Base-by-base conservation (phyloP, 1,140 invertebrate species). In the Lasaia peninsularis region DNA sequence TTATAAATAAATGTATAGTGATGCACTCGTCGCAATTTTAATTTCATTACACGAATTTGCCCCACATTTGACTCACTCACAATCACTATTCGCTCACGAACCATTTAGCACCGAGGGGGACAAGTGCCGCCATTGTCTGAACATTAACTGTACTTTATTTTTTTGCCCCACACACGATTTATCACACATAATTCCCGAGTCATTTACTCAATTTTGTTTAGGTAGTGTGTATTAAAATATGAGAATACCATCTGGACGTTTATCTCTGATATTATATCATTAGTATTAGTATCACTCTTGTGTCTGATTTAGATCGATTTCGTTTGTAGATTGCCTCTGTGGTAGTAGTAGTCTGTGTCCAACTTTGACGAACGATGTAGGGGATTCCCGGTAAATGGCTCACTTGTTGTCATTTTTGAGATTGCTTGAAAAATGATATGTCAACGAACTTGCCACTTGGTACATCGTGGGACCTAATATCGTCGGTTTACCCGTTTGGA, bases 31-130 rank as follows among this genome's bases (percentile, higher is more conserved):
- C 37, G 16, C 16, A 16, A 54, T 21, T 54, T 54, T 54, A 54
- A 54, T 54, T 54, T 40, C 18, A 35, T 54, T 37, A 37, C 35
- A 54, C 21, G 24, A 37, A 34, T 24, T 51, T 51, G 12, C 52
- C 71, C 71, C 63, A 72, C 66, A 76, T 69, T 73, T 67, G 66
- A 55, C 24, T 32, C 18, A 56, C 53, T 58, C 59, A 67, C 69
- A 67, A 64, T 68, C 48, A 62, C 63, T 62, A 48, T 59, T 60
- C 40, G 61, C 64, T 77, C 62, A 73, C 84, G 67, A 69, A 44
- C 71, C 80, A 87, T 87, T 87, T 74, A 78, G 66, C 74, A 67
- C 54, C 60, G 52, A 52, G 61, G 63, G 67, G 73, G 71, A 80
- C 75, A 82, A 81, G 80, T 79, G 76, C 62, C 58, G 64, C 55